These are phyloP conservation scores for Lophura nycthemera DNA, from an alignment of 2,113 vertebrate genomes.

Conservation along the genomic window DNA sequence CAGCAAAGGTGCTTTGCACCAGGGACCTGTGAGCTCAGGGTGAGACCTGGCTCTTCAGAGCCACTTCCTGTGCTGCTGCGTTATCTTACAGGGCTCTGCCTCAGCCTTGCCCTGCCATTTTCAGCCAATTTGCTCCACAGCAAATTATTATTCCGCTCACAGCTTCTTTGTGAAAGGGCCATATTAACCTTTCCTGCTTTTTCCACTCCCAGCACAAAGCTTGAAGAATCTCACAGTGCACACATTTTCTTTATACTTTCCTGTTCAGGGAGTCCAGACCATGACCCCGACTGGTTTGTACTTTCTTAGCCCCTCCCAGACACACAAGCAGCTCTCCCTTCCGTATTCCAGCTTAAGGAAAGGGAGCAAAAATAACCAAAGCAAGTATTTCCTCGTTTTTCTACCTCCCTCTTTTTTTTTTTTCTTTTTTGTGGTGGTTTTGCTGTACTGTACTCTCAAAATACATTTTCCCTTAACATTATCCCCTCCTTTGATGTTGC, in stretches of 20 bases:
- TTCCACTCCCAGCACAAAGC: neutral
- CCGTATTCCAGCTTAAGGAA: neutral
- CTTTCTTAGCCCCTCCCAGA: neutral
- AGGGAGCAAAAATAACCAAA: neutral
- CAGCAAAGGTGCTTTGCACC: neutral
- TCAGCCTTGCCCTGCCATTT: neutral
- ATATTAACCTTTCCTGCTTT: neutral
- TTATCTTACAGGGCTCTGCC: neutral
- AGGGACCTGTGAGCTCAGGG: neutral
- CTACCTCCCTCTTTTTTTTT: neutral
- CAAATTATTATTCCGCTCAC: neutral
- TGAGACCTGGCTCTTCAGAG: neutral
- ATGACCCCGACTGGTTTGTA: neutral
- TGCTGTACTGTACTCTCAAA: neutral
- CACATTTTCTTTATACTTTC: neutral
- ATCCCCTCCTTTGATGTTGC: neutral
- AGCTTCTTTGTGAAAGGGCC: neutral
- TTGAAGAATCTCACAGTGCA: neutral
- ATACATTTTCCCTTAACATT: neutral
- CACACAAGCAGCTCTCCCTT: neutral
- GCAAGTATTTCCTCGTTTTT: neutral
- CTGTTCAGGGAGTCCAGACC: neutral
- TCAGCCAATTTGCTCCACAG: neutral
- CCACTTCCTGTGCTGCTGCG: neutral
- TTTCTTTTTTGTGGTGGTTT: neutral